phyloP scores from a whole-genome alignment of 2,113 vertebrate species.

The Leptocoma aspasia region DNA sequence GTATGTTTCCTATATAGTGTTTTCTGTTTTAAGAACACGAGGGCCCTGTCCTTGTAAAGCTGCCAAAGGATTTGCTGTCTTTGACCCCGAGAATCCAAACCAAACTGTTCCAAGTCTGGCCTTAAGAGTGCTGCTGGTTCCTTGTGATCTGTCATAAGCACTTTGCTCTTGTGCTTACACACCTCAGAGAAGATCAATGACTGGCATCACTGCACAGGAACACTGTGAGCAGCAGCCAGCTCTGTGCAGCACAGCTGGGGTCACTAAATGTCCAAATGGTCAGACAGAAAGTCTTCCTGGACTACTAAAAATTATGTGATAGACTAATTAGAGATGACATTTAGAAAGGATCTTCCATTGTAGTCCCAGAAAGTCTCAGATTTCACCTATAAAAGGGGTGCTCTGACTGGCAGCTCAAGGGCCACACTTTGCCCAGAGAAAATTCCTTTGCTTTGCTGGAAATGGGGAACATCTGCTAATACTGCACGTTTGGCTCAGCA shows the following conservation, averaged over 20 bases:
- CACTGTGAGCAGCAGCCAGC: neutral
- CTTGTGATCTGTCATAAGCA: neutral
- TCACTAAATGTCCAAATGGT: neutral
- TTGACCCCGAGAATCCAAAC: neutral
- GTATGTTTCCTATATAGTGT: neutral
- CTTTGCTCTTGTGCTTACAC: neutral
- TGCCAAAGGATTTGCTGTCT: neutral
- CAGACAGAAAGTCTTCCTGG: neutral
- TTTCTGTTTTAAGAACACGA: neutral
- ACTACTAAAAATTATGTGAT: neutral
- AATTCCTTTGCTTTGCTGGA: conserved; percentile 40
- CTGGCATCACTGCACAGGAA: neutral
- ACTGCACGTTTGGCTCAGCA: neutral
- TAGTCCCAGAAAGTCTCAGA: neutral
- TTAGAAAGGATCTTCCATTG: conserved; percentile 12
- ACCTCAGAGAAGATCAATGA: neutral
- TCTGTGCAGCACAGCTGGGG: neutral
- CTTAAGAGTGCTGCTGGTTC: neutral
- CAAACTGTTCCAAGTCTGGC: neutral
- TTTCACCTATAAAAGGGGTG: conserved; percentile 9
- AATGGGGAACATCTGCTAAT: conserved; percentile 41
- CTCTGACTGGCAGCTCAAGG: conserved; percentile 10
- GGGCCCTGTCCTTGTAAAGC: neutral
- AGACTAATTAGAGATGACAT: conserved; percentile 25
- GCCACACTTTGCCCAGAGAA: neutral